Conservation (phyloP, 2,113 vertebrate species). For the Polypterus bichir region DNA sequence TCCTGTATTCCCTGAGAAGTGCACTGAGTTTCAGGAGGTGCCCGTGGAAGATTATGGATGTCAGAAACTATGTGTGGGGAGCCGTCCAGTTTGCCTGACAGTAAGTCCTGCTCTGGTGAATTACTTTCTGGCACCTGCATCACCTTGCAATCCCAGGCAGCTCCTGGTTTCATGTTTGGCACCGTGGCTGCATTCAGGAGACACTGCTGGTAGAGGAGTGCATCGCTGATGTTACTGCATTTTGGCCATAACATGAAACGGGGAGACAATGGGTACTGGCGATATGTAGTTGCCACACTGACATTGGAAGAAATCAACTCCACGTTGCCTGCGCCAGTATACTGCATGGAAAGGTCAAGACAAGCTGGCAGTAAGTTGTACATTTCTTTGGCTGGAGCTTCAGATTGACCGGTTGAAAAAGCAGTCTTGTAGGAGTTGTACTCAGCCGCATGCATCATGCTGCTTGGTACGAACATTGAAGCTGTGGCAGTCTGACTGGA, state of each 20-base stretch:
- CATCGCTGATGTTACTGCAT: slow-evolving; percentile 62
- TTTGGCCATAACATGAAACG: slow-evolving; percentile 87
- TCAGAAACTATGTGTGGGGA: slow-evolving; percentile 43
- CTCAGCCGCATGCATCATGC: slow-evolving; percentile 65
- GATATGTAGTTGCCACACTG: slow-evolving; percentile 84
- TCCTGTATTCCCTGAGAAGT: slow-evolving; percentile 51
- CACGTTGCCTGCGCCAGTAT: slow-evolving; percentile 69
- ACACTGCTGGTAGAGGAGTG: slow-evolving; percentile 85
- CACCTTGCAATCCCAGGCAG: slow-evolving; percentile 67
- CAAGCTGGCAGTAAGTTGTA: slow-evolving; percentile 71
- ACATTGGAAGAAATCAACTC: slow-evolving; percentile 93
- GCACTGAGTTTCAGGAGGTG: slow-evolving; percentile 35
- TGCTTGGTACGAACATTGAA: slow-evolving; percentile 69
- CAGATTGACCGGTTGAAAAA: slow-evolving; percentile 51
- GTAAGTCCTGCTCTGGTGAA: slow-evolving; percentile 42
- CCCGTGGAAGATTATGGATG: slow-evolving; percentile 24
- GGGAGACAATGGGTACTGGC: slow-evolving; percentile 76
- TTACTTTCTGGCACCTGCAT: slow-evolving; percentile 47
- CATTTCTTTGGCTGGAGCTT: slow-evolving; percentile 67
- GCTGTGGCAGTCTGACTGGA: slow-evolving; percentile 56
- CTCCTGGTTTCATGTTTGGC: slow-evolving; percentile 71
- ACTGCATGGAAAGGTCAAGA: slow-evolving; percentile 79
- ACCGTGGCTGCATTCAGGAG: slow-evolving; percentile 73
- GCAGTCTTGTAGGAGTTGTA: slow-evolving; percentile 75
- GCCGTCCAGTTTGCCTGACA: slow-evolving; percentile 56